Conservation (phyloP, 2,797 vertebrate species). For the Phrynocephalus forsythii region DNA sequence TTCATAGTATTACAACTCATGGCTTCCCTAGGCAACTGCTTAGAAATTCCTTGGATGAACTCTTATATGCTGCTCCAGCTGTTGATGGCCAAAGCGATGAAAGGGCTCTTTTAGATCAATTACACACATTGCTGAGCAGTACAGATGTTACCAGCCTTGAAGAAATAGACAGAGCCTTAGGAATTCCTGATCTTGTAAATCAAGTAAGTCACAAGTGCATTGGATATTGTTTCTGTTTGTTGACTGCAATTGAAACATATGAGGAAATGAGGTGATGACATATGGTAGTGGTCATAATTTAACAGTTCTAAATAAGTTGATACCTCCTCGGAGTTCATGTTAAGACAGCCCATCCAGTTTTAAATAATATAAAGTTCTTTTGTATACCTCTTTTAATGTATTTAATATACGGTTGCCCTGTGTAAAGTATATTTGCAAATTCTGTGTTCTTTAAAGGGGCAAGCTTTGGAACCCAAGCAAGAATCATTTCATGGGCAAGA, state of each 20-base stretch:
- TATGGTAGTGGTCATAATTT: neutral
- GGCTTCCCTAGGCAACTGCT: conserved; percentile 83
- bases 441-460: conserved; percentile 82
- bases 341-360: neutral
- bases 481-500: conserved; percentile 89
- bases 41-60: conserved; percentile 89
- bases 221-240: conserved; percentile 15
- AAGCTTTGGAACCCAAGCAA: conserved; percentile 86
- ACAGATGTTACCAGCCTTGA: conserved; percentile 92
- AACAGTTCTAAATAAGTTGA: neutral
- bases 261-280: neutral
- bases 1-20: conserved; percentile 30
- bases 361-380: neutral
- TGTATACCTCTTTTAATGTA: neutral
- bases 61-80: conserved; percentile 87
- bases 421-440: neutral
- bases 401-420: neutral
- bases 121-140: conserved; percentile 94
- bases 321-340: too few relatives aligned
- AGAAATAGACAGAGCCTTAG: conserved; percentile 95
- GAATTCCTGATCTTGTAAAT: conserved; percentile 97
- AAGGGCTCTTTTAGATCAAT: conserved; percentile 91
- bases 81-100: conserved; percentile 93
- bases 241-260: conserved; percentile 17
- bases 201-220: conserved; percentile 80